These are phyloP conservation scores for Muschampia plurimacula DNA, from an alignment of 2,888 invertebrate species.

Conservation along the genomic window DNA sequence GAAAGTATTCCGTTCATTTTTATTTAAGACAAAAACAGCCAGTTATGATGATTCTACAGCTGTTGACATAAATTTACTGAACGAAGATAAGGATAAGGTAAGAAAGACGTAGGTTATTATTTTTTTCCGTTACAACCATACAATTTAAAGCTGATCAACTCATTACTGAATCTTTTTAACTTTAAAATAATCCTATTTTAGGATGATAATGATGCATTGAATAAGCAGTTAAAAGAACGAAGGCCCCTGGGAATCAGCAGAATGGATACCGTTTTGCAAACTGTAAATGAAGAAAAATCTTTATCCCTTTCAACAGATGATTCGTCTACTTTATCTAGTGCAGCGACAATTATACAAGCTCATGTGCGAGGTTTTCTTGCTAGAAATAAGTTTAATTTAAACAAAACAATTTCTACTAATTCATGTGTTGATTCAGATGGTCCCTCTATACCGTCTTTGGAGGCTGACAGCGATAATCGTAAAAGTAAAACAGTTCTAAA, in stretches of 20 bases:
- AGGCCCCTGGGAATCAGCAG: conserved; percentile 69
- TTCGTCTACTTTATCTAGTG: conserved; percentile 82
- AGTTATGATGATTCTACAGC: conserved; percentile 71
- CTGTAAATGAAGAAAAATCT: conserved; percentile 83
- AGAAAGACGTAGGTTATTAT: neutral
- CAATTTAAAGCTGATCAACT: neutral
- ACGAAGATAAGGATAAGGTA: conserved; percentile 48
- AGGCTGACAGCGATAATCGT: conserved; percentile 63
- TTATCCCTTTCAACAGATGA: conserved; percentile 80
- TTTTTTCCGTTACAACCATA: neutral
- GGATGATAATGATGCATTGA: conserved; percentile 56
- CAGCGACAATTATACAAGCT: conserved; percentile 88
- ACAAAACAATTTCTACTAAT: conserved; percentile 70
- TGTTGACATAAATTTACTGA: conserved; percentile 55
- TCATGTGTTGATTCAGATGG: conserved; percentile 71
- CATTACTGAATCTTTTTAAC: neutral
- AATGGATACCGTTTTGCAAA: conserved; percentile 80
- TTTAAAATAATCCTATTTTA: conserved; percentile 53
- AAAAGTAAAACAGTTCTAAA: conserved; percentile 75
- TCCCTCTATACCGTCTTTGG: conserved; percentile 62
- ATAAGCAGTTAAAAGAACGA: conserved; percentile 62
- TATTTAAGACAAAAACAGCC: conserved; percentile 76
- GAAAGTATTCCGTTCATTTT: conserved; percentile 82
- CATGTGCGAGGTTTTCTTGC: conserved; percentile 83
- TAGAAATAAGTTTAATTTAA: conserved; percentile 78